Percentiles rank a stretch among this genome's conserved stretches.
phyloP scores from a whole-genome alignment of 1,140 invertebrate genomes.

The Mycetomoellerius zeteki region DNA sequence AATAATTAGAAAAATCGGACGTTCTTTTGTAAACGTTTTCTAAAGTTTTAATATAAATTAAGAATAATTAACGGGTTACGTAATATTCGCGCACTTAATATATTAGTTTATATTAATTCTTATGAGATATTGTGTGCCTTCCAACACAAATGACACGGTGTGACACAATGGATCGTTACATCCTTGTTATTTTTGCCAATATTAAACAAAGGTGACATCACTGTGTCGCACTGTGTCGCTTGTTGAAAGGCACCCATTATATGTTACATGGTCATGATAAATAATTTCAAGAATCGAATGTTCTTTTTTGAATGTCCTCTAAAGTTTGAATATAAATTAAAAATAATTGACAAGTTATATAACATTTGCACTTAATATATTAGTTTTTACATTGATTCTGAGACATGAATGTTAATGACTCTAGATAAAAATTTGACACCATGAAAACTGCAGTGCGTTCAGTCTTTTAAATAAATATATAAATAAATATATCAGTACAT shows the following conservation, averaged over 20 bases:
- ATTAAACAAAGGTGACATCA: no score
- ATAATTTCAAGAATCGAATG: not conserved
- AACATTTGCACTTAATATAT: not conserved
- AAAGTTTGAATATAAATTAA: not conserved
- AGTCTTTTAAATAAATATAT: not conserved
- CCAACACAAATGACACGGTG: no score
- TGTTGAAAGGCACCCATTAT: no score
- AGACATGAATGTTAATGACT: not conserved
- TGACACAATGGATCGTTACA: no score
- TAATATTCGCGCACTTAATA: not conserved
- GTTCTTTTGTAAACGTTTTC: not conserved
- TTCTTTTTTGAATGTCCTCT: not conserved
- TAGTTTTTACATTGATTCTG: not conserved
- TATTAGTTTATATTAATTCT: constrained; percentile 1
- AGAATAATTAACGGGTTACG: not conserved
- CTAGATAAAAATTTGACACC: not conserved
- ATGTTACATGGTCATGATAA: no score
- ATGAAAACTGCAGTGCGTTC: not conserved
- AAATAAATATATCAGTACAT: no score
- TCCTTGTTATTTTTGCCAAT: no score
- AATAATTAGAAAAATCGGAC: not conserved
- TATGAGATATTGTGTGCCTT: no score
- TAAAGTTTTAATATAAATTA: not conserved
- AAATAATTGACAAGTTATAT: not conserved
- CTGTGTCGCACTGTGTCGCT: no score